These are phyloP conservation scores for Leptura quadrifasciata DNA, from an alignment of 2,888 invertebrate genomes.

Conservation along the genomic window DNA sequence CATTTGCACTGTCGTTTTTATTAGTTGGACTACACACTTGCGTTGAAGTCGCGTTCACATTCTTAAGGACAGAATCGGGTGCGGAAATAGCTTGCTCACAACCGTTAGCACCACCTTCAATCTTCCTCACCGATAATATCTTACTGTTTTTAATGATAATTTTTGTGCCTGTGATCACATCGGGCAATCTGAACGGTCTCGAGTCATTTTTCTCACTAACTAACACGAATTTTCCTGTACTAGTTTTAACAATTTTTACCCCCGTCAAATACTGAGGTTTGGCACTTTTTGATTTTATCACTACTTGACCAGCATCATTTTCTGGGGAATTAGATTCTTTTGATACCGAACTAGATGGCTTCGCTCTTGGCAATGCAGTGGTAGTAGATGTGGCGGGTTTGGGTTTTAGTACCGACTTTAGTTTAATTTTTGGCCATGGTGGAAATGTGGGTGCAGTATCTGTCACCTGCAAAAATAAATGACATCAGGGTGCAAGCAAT, in stretches of 20 bases:
- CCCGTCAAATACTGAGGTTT: constrained; percentile 38
- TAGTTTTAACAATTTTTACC: constrained; percentile 44
- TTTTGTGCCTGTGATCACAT: background rate
- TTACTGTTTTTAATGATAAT: constrained; percentile 23
- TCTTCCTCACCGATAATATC: constrained; percentile 19
- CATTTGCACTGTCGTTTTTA: background rate
- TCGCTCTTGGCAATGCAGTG: constrained; percentile 12
- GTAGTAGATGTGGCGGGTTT: background rate
- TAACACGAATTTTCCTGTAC: constrained; percentile 36
- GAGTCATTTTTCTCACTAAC: constrained; percentile 62
- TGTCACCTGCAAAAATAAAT: constrained; percentile 35
- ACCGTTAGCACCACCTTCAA: background rate
- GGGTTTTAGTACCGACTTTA: constrained; percentile 45
- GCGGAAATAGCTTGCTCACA: background rate
- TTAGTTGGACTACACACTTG: background rate
- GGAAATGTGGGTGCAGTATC: background rate
- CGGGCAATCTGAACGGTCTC: background rate
- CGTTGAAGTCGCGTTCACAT: background rate
- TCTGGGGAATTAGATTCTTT: background rate
- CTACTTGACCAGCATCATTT: background rate
- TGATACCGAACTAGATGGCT: background rate
- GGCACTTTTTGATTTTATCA: background rate
- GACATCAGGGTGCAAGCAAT: background rate
- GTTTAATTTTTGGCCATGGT: constrained; percentile 9
- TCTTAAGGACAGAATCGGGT: background rate